Percentiles rank a stretch among this genome's conserved stretches.
Evolutionary conservation across 2,888 invertebrate genomes (phyloP).

Genomic region (Acrobasis suavella): DNA sequence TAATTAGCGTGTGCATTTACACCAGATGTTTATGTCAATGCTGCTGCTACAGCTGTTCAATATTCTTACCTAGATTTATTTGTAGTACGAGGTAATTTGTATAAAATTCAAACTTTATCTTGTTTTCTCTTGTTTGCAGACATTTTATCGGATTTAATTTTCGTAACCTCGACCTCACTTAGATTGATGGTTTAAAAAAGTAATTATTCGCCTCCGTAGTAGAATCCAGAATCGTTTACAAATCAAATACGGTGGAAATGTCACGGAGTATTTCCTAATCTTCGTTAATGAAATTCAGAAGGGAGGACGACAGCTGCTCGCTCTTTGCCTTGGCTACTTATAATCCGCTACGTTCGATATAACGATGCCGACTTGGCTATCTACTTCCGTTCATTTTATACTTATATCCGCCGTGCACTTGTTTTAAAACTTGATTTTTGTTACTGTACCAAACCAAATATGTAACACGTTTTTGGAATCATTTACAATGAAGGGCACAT

Average conservation of each 20-base stretch:
- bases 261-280: conserved; percentile 27
- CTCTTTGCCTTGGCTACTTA: conserved; percentile 38
- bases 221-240: conserved; percentile 31
- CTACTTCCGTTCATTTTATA: conserved; percentile 55
- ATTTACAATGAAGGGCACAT: conserved; percentile 5
- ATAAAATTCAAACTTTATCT: conserved; percentile 13
- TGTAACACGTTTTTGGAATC: conserved; percentile 27
- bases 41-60: neutral
- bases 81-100: too few species aligned
- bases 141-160: conserved; percentile 26
- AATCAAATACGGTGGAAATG: conserved; percentile 35
- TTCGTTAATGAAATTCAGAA: conserved; percentile 34
- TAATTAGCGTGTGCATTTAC: neutral
- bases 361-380: conserved; percentile 27
- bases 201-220: conserved; percentile 25
- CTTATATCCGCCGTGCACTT: conserved; percentile 53
- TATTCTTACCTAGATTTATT: neutral
- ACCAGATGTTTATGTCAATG: conserved; percentile 6
- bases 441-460: conserved; percentile 39
- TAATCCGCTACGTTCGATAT: conserved; percentile 37
- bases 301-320: conserved; percentile 24
- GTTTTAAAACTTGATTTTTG: conserved; percentile 47
- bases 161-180: conserved; percentile 31
- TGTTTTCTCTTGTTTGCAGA: conserved; percentile 13
- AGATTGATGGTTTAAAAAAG: conserved; percentile 25